These are phyloP conservation scores for Acridotheres tristis DNA, from an alignment of 2,797 vertebrate species.

Conservation along the genomic window DNA sequence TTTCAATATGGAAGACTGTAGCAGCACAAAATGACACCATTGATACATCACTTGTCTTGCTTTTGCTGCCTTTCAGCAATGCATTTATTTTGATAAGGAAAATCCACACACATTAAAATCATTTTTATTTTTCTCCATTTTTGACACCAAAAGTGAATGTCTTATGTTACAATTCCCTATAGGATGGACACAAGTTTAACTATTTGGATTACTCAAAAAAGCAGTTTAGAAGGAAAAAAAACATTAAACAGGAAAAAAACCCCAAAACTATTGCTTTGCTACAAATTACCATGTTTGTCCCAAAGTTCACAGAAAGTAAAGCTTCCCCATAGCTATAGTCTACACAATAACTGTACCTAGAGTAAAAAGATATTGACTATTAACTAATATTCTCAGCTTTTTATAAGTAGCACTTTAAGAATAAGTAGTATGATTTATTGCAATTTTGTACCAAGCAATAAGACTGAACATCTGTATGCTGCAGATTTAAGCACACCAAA, in stretches of 20 bases:
- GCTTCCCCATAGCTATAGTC: slow-evolving; percentile 34
- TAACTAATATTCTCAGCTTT: slow-evolving; percentile 51
- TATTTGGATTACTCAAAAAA: slow-evolving; percentile 55
- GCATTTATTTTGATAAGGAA: slow-evolving; percentile 62
- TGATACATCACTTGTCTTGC: background rate
- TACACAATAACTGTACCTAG: slow-evolving; percentile 50
- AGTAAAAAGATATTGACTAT: slow-evolving; percentile 48
- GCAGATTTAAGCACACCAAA: slow-evolving; percentile 64
- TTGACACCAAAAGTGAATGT: slow-evolving; percentile 67
- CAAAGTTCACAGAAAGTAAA: slow-evolving; percentile 58
- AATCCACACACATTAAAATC: slow-evolving; percentile 66
- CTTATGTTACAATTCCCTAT: slow-evolving; percentile 64
- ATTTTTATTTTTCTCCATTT: slow-evolving; percentile 66
- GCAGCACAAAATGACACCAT: slow-evolving; percentile 64
- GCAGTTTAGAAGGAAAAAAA: slow-evolving; percentile 43
- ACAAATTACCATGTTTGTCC: slow-evolving; percentile 40
- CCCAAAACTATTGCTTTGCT: slow-evolving; percentile 44
- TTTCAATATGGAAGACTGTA: background rate
- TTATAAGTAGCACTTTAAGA: slow-evolving; percentile 67
- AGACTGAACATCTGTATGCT: slow-evolving; percentile 63
- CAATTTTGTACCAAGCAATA: slow-evolving; percentile 73
- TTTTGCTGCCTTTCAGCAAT: slow-evolving; percentile 67
- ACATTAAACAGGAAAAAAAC: slow-evolving; percentile 24
- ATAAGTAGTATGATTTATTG: slow-evolving; percentile 75
- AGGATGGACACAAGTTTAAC: slow-evolving; percentile 61